phyloP scores from a whole-genome alignment of 2,113 vertebrate genomes.

The Pandion haliaetus region DNA sequence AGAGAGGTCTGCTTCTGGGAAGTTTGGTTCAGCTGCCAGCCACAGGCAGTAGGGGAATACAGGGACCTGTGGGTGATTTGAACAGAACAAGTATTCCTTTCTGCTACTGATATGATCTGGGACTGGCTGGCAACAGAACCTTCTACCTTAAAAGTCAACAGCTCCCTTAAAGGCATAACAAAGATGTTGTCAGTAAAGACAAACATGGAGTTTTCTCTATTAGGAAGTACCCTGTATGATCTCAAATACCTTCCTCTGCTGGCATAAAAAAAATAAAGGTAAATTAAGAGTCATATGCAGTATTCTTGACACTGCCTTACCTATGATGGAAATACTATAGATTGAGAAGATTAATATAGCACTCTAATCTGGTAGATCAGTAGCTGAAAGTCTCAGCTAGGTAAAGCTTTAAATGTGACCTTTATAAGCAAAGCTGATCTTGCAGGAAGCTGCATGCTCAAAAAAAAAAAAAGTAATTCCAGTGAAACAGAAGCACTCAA shows the following conservation, averaged over 20 bases:
- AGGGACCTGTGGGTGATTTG: neutral
- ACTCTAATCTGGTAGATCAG: neutral
- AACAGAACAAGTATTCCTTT: neutral
- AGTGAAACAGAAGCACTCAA: conserved; percentile 37
- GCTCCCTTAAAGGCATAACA: neutral
- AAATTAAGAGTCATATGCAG: neutral
- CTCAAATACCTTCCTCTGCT: neutral
- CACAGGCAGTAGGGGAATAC: neutral
- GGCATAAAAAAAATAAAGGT: neutral
- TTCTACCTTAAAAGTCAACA: neutral
- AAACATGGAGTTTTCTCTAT: neutral
- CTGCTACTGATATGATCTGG: neutral
- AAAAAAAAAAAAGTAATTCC: conserved; percentile 2
- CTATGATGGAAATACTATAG: neutral
- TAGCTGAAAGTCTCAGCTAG: neutral
- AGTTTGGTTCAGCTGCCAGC: neutral
- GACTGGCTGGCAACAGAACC: conserved; percentile 4
- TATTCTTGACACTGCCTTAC: neutral
- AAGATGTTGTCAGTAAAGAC: neutral
- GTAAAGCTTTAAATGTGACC: conserved; percentile 38
- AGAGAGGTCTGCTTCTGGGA: neutral
- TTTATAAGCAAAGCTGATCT: conserved; percentile 39
- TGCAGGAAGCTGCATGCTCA: conserved; percentile 37
- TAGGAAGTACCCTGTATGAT: neutral
- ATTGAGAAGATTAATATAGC: neutral